Evolutionary conservation across 2,888 invertebrate genomes (phyloP), one percentile per base, ranked within the genome.

Genomic region (Oscheius sp.): DNA sequence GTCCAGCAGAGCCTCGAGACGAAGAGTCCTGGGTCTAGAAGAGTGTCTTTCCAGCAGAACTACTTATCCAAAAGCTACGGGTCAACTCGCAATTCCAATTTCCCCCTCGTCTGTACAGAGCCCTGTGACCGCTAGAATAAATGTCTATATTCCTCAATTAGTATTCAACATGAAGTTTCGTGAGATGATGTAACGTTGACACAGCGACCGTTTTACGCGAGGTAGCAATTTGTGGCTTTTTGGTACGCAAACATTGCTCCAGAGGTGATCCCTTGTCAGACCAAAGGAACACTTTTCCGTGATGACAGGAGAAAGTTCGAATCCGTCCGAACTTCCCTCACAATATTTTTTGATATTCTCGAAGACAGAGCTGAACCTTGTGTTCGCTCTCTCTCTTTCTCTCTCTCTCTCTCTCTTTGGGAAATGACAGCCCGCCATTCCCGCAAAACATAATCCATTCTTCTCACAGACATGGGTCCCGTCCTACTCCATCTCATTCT

Each of bases 181-280:
- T 63, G 63, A 63, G 63, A 63, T 63, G 63, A 63, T 63, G 63
- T 48, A 63, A 63, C 63, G 47, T 63, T 63, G 47, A 63, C 63
- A 63, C 5, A 63, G 47, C 53, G n/a, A 29, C 53, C n/a, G 53
- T 53, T 53, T 53, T 53, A 53, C 53, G 29, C 13, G 11, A 13
- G 11, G 29, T 13, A 53, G 7, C 42, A 42, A 42, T 5, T 42
- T 42, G 42, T 7, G 42, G 42, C 42, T 42, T 53, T 53, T 53
- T 53, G 53, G 53, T 53, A 53, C 13, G 53, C 53, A 53, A 53
- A 53, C 53, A 53, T 53, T 13, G 29, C 11, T 2, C 29, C 11
- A 53, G 53, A 29, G 53, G 29, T 53, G 53, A 21, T 29, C 29
- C 42, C 1, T 53, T 4, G 3, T 9, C 29, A 21, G 53, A 53